Base-by-base conservation (phyloP, 1,140 invertebrate genomes). In the Zaprionus davidi region DNA sequence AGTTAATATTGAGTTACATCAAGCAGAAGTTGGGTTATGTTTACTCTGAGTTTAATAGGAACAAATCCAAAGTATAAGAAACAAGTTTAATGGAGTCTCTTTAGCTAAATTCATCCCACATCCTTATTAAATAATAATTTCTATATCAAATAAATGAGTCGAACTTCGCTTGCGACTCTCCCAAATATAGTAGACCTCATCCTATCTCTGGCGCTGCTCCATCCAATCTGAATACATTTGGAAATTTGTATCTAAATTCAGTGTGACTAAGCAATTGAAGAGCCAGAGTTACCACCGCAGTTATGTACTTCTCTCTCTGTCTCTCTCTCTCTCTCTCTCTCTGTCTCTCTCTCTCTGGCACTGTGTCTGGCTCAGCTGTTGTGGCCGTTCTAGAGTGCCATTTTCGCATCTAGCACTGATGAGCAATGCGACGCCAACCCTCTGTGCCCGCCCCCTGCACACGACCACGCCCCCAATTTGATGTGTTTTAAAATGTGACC, bases 401-500 rank as follows among this genome's bases (percentile, higher is more conserved):
- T 68, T 74, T 46, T 53, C n/a, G 51, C 38, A 28, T 28, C 58
- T 51, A 59, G 15, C 58, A 56, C 63, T 71, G 68, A 71, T 75
- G 67, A 75, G 72, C 49, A 56, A 49, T 67, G 56, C 20, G 20
- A 49, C 20, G 20, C 20, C 46, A 11, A 12, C 46, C 17, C 20
- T 20, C 44, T 2, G 1, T 31, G 38, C 31, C 15, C 36, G 36
- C 3, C 49, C 17, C 13, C 26, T 13, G 26, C 6, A 17, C 20
- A 26, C 49, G 12, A 24, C 28, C 36, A 46, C 38, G 53, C 51
- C 22, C 15, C 17, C 68, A 56, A 55, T 76, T 76, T 76, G 73
- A 76, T 71, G 68, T 60, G 74, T 66, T 76, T 76, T 76, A 72
- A 76, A 76, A 76, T 76, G 69, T 69, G 74, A 17, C 55, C 69